Conservation (phyloP, 35 echinoderm and acorn worm genomes). For the Apostichopus californicus region DNA sequence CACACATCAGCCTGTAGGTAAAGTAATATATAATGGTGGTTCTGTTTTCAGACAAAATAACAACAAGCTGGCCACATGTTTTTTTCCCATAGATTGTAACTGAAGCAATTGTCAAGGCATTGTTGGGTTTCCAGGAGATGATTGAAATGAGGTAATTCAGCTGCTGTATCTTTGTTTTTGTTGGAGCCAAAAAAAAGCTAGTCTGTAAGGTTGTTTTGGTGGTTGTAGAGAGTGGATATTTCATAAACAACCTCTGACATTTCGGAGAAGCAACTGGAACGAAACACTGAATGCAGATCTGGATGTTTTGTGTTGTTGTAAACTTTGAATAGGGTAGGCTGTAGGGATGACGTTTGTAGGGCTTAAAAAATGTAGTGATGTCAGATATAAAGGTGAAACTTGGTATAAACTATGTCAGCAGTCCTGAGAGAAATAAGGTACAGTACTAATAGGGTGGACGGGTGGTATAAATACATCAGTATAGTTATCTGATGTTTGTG, state of each 20-base stretch:
- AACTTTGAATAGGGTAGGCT: no score
- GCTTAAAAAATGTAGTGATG: no score
- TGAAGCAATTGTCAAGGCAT: background rate
- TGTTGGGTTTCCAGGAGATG: background rate
- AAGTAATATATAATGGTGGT: background rate
- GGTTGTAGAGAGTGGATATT: background rate
- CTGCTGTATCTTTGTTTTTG: background rate
- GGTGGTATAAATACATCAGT: no score
- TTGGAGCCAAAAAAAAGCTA: background rate
- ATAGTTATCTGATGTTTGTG: no score
- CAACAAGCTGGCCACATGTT: constrained; percentile 17
- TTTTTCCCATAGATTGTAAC: background rate
- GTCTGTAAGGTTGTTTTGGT: background rate
- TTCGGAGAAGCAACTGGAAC: background rate
- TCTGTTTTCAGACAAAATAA: constrained; percentile 42
- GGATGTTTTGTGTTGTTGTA: no score
- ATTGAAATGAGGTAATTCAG: background rate
- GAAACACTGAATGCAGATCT: no score
- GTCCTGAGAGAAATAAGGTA: no score
- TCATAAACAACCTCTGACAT: background rate
- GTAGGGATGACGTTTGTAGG: no score
- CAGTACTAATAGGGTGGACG: no score
- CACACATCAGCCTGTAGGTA: constrained; percentile 13
- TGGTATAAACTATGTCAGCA: no score
- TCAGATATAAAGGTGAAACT: no score